Base-by-base conservation (phyloP, 2,113 vertebrate genomes). In the Amphiprion ocellaris region DNA sequence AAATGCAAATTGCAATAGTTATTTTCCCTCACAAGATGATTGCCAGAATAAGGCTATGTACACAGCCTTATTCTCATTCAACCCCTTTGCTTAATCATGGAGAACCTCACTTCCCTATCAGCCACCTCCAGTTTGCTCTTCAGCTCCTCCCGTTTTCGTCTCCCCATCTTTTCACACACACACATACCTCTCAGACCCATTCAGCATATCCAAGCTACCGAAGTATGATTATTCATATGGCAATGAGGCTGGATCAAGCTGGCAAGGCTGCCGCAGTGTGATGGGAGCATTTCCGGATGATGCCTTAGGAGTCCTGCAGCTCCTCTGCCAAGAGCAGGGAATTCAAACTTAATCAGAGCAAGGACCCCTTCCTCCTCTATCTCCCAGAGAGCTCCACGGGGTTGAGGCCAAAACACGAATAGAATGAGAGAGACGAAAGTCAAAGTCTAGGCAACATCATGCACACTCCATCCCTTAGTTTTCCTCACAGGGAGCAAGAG, bases 1-100 rank as follows among this genome's bases (percentile, higher is more conserved):
- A 82, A 91, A 94, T 91, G 82, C 81, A 83, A 91, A 92, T 84
- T 61, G 58, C 30, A 63, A 69, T 80, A 77, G 80, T 90, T 87
- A 84, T 79, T 81, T 79, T 52, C 77, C 72, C 88, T 69, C 88
- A 53, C 30, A 28, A 33, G 65, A 79, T 75, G 83, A 84, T 73
- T 85, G 81, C 69, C 63, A 79, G n/a, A n/a, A n/a, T n/a, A n/a
- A 24, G 24, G 17, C 65, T 61, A n/a, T 80, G 79, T 85, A 80
- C 82, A 84, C 56, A 61, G 55, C 55, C 63, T 82, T 68, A 46
- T 71, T 89, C 78, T 74, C 72, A 74, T 88, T 84, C 78, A 88
- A 41, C 69, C 81, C 84, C 82, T 88, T 87, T 65, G 66, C 70
- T 85, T 90, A 87, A 88, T 90, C 85, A 90, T 80, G 81, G 76